These are phyloP conservation scores for Drosophila micromelanica DNA, from an alignment of 1,140 invertebrate species.

Conservation along the genomic window DNA sequence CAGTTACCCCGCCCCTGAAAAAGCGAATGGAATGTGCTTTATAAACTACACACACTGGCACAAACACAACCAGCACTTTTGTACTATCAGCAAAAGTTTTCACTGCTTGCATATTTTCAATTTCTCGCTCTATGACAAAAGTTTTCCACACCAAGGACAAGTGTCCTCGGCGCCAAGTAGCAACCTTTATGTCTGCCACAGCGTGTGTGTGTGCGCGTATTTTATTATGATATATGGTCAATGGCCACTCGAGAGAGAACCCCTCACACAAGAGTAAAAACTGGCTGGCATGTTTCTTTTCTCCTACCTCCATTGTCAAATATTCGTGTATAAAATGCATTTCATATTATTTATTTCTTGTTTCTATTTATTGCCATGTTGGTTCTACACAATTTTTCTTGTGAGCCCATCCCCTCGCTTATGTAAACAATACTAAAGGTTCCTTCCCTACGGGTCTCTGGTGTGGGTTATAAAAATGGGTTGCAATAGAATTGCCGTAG, in stretches of 20 bases:
- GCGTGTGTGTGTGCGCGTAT: conserved; percentile 29
- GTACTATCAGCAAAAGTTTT: conserved; percentile 66
- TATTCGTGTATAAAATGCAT: conserved; percentile 46
- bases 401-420: conserved; percentile 25
- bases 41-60: conserved; percentile 40
- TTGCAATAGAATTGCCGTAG: conserved; percentile 41
- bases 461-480: conserved; percentile 8
- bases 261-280: conserved; percentile 1
- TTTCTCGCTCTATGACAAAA: conserved; percentile 68
- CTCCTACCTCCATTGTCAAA: conserved; percentile 50
- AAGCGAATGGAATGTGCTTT: conserved; percentile 17
- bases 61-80: conserved; percentile 9
- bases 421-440: conserved; percentile 70
- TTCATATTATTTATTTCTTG: conserved; percentile 47
- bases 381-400: conserved; percentile 53
- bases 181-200: conserved; percentile 16
- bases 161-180: conserved; percentile 39
- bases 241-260: conserved; percentile 10
- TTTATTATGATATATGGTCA: conserved; percentile 57
- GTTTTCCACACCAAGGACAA: conserved; percentile 63
- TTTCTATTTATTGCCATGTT: conserved; percentile 45
- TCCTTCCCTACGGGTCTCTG: conserved; percentile 22
- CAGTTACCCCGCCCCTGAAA: conserved; percentile 35
- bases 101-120: conserved; percentile 74
- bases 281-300: background rate